These are phyloP conservation scores for Lepus europaeus DNA, from an alignment of 2,113 vertebrate species.

Conservation along the genomic window DNA sequence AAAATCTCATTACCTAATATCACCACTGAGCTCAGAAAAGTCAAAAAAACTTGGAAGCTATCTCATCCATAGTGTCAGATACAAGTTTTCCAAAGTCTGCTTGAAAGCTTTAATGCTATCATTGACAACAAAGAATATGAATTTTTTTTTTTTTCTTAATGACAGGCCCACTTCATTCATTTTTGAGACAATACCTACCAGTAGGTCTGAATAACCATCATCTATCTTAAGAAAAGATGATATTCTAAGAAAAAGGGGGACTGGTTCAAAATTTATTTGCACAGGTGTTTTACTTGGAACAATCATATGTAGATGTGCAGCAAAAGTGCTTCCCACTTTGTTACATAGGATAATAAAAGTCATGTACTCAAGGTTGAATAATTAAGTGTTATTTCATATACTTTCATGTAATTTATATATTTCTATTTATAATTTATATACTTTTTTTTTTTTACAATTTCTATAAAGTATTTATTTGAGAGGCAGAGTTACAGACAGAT, in stretches of 20 bases:
- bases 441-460: too few relatives aligned
- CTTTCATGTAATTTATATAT: too few relatives aligned
- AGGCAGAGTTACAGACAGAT: too few relatives aligned
- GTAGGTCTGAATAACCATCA: neutral
- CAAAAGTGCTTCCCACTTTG: conserved; percentile 16
- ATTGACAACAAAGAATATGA: conserved; percentile 27
- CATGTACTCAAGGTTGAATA: neutral
- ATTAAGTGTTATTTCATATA: too few relatives aligned
- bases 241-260: neutral
- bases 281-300: conserved; percentile 14
- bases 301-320: neutral
- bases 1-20: neutral
- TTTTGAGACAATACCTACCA: conserved; percentile 46
- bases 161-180: neutral
- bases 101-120: conserved; percentile 50
- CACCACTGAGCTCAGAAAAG: neutral
- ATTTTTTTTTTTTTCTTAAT: conserved; percentile 48
- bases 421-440: too few relatives aligned
- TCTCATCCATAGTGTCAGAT: neutral
- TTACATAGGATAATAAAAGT: conserved; percentile 11
- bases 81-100: conserved; percentile 41
- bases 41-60: conserved; percentile 1
- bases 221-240: neutral
- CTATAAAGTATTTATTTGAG: too few relatives aligned
- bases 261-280: neutral